phyloP scores from a whole-genome alignment of 2,113 vertebrate species.

The Chlamydotis undulata region DNA sequence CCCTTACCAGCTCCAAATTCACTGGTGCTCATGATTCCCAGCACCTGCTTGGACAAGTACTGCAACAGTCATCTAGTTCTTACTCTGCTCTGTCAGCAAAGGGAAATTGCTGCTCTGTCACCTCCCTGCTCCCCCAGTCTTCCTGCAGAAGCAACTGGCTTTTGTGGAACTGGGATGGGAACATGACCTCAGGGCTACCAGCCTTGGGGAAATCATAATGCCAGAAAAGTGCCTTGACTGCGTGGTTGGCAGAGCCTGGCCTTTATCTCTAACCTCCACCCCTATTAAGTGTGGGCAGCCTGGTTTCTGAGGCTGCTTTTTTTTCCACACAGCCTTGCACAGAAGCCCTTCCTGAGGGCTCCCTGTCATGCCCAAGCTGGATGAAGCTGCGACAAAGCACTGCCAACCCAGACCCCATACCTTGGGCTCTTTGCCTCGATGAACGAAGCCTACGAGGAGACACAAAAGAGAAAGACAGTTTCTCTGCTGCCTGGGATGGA shows the following conservation, averaged over 20 bases:
- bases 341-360: too few relatives aligned
- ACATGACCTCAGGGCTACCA: rapidly evolving
- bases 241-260: background rate
- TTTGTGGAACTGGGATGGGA: background rate
- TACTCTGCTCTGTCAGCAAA: background rate
- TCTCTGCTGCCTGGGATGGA: background rate
- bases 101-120: background rate
- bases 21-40: background rate
- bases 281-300: rapidly evolving
- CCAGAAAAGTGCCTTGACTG: background rate
- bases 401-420: rapidly evolving
- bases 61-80: rapidly evolving
- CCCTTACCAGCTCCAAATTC: background rate
- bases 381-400: background rate
- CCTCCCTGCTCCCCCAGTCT: background rate
- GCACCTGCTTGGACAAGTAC: background rate
- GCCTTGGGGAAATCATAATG: background rate
- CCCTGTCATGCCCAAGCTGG: background rate
- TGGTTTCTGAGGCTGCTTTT: background rate
- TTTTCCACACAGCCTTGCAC: background rate
- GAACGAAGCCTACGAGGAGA: background rate
- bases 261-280: background rate
- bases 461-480: rapidly evolving
- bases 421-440: background rate
- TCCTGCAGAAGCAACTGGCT: background rate